A percentile compares a stretch with the other conserved stretches of the same genome.
Evolutionary conservation across 2,113 vertebrate species (phyloP).

Genomic region (Cephalopterus ornatus): DNA sequence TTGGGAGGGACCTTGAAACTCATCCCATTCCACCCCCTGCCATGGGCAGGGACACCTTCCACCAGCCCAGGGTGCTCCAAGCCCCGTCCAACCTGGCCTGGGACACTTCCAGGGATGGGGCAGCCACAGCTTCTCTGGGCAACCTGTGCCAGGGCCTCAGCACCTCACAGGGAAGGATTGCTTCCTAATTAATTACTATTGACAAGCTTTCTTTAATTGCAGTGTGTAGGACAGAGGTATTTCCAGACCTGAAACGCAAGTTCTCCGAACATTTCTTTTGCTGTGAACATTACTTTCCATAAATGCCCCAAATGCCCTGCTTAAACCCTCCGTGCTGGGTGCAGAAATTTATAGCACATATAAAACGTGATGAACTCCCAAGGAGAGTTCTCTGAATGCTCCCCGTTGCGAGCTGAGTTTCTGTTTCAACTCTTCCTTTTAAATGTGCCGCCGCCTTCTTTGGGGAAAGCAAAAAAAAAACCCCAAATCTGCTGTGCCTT

Average conservation of each 20-base stretch:
- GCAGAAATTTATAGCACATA: neutral
- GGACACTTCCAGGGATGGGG: neutral
- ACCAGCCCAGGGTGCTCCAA: accelerated
- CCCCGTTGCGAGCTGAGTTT: neutral
- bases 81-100: neutral
- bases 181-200: neutral
- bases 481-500: neutral
- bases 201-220: neutral
- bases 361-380: neutral
- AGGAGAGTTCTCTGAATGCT: neutral
- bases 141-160: neutral
- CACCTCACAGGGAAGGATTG: neutral
- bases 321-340: neutral
- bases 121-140: neutral
- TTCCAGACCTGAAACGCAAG: neutral
- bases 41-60: neutral
- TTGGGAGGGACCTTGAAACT: neutral
- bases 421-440: neutral
- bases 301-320: neutral
- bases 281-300: neutral
- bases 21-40: neutral
- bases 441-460: neutral
- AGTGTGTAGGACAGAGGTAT: neutral
- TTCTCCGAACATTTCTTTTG: neutral
- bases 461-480: neutral